Conservation (phyloP, 1,140 invertebrate genomes). For the Dendrolimus kikuchii region DNA sequence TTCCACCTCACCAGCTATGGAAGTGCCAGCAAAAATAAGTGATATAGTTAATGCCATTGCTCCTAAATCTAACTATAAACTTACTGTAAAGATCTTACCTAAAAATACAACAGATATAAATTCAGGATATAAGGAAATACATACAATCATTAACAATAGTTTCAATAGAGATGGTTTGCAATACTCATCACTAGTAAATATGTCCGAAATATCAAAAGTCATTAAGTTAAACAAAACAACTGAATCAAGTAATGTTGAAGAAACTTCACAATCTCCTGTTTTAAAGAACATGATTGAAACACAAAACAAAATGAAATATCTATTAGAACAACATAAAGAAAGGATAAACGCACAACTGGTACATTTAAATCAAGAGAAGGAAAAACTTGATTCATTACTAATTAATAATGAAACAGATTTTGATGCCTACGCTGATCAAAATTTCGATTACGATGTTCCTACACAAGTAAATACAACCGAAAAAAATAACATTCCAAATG, state of each 20-base stretch:
- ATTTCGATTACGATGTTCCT: slow-evolving; percentile 4
- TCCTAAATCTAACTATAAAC: slow-evolving; percentile 34
- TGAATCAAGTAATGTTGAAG: not conserved
- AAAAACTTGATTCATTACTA: slow-evolving; percentile 13
- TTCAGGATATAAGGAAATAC: slow-evolving; percentile 52
- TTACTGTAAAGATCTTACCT: slow-evolving; percentile 47
- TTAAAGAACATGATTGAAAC: slow-evolving; percentile 15
- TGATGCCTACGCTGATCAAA: not conserved
- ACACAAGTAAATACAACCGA: not conserved
- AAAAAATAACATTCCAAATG: not conserved
- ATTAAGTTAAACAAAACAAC: slow-evolving; percentile 33
- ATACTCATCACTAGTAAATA: slow-evolving; percentile 45
- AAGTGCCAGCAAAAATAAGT: slow-evolving; percentile 18
- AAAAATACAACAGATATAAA: slow-evolving; percentile 33
- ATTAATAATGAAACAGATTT: slow-evolving; percentile 6
- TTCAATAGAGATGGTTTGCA: slow-evolving; percentile 45
- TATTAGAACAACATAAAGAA: slow-evolving; percentile 31
- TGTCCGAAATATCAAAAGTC: slow-evolving; percentile 56
- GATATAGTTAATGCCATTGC: slow-evolving; percentile 34
- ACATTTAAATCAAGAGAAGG: slow-evolving; percentile 27
- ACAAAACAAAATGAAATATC: slow-evolving; percentile 26
- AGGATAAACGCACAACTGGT: slow-evolving; percentile 30
- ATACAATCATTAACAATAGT: slow-evolving; percentile 54
- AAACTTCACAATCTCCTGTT: slow-evolving; percentile 2
- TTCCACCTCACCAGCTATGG: not conserved